These are phyloP conservation scores for Drosophila biarmipes DNA, from an alignment of 1,140 invertebrate species.

Conservation along the genomic window DNA sequence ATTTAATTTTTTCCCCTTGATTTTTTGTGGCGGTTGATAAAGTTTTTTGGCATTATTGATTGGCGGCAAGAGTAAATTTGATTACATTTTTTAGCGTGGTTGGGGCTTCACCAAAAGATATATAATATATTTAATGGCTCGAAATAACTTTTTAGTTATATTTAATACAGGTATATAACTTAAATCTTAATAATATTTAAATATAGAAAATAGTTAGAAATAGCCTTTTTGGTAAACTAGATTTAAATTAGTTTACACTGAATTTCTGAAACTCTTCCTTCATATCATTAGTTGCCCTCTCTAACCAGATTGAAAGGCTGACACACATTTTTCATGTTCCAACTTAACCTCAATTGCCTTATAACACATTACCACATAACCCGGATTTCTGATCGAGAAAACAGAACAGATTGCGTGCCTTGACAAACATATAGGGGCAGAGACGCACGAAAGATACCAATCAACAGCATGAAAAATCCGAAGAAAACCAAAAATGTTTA, in stretches of 20 bases:
- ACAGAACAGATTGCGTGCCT: slow-evolving; percentile 63
- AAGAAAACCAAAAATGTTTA: slow-evolving; percentile 69
- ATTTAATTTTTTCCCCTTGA: slow-evolving; percentile 52
- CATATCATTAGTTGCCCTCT: slow-evolving; percentile 8
- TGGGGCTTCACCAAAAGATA: neutral
- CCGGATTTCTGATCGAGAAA: slow-evolving; percentile 33
- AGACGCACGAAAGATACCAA: slow-evolving; percentile 61
- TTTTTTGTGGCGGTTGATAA: slow-evolving; percentile 21
- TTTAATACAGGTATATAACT: no score
- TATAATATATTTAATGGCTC: neutral
- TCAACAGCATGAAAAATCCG: slow-evolving; percentile 72
- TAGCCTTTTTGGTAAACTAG: neutral
- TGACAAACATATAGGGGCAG: slow-evolving; percentile 53
- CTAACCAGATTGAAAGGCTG: slow-evolving; percentile 7
- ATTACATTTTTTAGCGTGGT: slow-evolving; percentile 21
- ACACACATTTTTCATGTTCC: slow-evolving; percentile 48
- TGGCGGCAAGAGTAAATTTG: slow-evolving; percentile 15
- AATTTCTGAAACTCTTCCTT: neutral
- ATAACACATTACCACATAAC: slow-evolving; percentile 34
- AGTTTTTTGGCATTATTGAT: slow-evolving; percentile 25
- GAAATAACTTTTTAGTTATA: no score
- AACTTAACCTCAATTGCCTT: slow-evolving; percentile 54
- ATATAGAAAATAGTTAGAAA: no score
- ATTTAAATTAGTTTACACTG: neutral
- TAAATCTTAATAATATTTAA: no score